Base-by-base conservation (phyloP, 2,888 invertebrate species). In the Herminia tarsipennalis region DNA sequence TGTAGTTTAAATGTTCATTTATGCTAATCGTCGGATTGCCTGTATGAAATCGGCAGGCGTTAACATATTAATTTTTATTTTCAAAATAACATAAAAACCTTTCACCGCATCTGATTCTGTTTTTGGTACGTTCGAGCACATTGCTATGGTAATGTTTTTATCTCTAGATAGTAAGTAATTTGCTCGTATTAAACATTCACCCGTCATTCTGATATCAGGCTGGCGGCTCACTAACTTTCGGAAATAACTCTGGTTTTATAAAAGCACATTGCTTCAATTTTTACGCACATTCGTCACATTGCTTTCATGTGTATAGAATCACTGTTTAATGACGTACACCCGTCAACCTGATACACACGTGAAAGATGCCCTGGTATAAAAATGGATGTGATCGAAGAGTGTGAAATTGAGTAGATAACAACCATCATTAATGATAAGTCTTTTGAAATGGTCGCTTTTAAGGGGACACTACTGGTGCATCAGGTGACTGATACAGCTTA, bases 401-500 rank as follows among this genome's bases (percentile, higher is more conserved):
- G 22, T 46, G 66, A 67, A 24, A 68, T 70, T 18, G 56, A 62
- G 46, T 14, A 51, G 12, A 51, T 59, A 49, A 50, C 50, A 14
- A 53, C 29, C 17, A 5, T 53, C 1, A 61, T 64, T 41, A 47
- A 49, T n/a, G 50, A 49, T 1, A 48, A 62, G 10, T 21, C 28
- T 39, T 41, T 41, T 35, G n/a, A 61, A 39, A 28, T 61, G 20
- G 27, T 52, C 29, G 37, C 55, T 21, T 68, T 66, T 54, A 60
- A 58, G 20, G 64, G 62, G 28, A 66, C 60, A 17, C 58, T 64
- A 5, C 40, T 40, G 34, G 64, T 66, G 20, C 64, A 66, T 51
- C 62, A 66, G 33, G 56, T 64, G 13, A 39, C 36, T 4, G 55
- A 55, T 28, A 9, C 36, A 25, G 44, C 50, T 41, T 66, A 47